phyloP scores from a whole-genome alignment of 2,888 invertebrate species.

The Caenorhabditis panamensis region DNA sequence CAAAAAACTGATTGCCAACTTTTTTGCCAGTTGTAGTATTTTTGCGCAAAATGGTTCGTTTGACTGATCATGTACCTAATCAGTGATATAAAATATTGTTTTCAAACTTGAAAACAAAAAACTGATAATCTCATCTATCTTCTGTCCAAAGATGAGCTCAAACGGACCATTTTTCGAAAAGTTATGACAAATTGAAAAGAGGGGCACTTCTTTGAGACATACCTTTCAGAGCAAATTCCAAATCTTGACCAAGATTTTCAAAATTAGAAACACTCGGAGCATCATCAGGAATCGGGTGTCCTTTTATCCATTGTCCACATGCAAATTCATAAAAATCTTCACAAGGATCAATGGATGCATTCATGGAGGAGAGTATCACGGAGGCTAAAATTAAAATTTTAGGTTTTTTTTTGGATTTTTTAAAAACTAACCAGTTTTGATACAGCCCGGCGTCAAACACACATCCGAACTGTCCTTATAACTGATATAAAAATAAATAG shows the following conservation, averaged over 20 bases:
- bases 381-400: constrained; percentile 73
- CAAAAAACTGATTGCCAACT: background rate
- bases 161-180: too few species aligned
- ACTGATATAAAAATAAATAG: constrained; percentile 65
- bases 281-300: constrained; percentile 81
- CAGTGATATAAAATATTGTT: too few species aligned
- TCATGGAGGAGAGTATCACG: constrained; percentile 81
- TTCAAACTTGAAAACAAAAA: too few species aligned
- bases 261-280: constrained; percentile 81
- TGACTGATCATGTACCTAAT: too few species aligned
- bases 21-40: too few species aligned
- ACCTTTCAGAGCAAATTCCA: constrained; percentile 81
- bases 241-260: constrained; percentile 80
- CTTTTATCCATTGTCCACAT: constrained; percentile 80
- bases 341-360: constrained; percentile 79
- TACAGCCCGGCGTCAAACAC: constrained; percentile 79
- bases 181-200: too few species aligned
- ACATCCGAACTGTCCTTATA: constrained; percentile 67
- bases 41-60: too few species aligned
- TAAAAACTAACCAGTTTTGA: constrained; percentile 75
- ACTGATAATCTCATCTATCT: too few species aligned
- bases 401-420: background rate
- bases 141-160: too few species aligned
- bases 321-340: constrained; percentile 81
- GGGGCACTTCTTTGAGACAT: too few species aligned